A percentile compares a stretch with the other conserved stretches of the same genome.
These are phyloP conservation scores for Acronicta alni DNA, from an alignment of 2,888 invertebrate genomes.

Conservation along the genomic window DNA sequence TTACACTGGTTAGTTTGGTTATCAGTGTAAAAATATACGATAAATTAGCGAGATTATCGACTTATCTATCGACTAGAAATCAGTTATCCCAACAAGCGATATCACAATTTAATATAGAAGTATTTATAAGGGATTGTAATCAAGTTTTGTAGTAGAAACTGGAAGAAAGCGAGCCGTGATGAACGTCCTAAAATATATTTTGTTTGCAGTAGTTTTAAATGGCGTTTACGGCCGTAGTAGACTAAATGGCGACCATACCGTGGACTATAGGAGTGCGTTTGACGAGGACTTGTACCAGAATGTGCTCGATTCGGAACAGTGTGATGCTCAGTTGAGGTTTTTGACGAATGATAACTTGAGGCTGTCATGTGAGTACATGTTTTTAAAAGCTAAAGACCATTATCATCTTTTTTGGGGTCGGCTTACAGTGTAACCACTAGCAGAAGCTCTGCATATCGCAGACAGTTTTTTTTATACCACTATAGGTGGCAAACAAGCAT, in stretches of 20 bases:
- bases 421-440: no score
- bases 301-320: conserved; percentile 64
- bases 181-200: conserved; percentile 25
- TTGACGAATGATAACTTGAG: conserved; percentile 49
- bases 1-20: conserved; percentile 5
- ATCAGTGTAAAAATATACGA: conserved; percentile 28
- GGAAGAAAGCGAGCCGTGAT: conserved; percentile 32
- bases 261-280: conserved; percentile 58
- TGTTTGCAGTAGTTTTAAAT: conserved; percentile 34
- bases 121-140: conserved; percentile 5
- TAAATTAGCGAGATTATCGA: conserved; percentile 43
- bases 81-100: conserved; percentile 22
- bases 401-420: no score
- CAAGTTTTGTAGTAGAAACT: conserved; percentile 11
- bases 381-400: neutral
- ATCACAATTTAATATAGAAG: conserved; percentile 38
- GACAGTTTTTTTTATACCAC: no score
- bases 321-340: conserved; percentile 60
- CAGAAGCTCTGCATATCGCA: no score
- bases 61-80: conserved; percentile 38
- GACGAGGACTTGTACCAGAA: conserved; percentile 66
- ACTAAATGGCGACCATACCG: conserved; percentile 5
- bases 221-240: conserved; percentile 23
- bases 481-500: no score
- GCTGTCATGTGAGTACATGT: conserved; percentile 61